Conservation (phyloP, 2,113 vertebrate species). For the Porphyrio hochstetteri region DNA sequence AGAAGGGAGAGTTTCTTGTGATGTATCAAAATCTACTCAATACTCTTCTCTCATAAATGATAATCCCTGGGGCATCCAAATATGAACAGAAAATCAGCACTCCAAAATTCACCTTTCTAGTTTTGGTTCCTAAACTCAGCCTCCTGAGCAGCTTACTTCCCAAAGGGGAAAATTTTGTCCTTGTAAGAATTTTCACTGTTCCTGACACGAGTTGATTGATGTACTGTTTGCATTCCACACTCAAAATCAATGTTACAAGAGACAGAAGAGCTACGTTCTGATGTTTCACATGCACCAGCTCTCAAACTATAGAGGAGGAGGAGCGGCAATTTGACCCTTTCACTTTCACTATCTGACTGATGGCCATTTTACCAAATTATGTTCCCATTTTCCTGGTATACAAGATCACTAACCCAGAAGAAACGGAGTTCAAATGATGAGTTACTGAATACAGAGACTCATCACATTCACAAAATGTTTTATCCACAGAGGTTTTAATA, state of each 20-base stretch:
- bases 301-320: not conserved
- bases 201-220: slow-evolving; percentile 15
- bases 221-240: not conserved
- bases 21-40: not conserved
- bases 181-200: not conserved
- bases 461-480: slow-evolving; percentile 37
- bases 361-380: slow-evolving; percentile 4
- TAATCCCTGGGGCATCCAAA: not conserved
- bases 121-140: not conserved
- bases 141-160: not conserved
- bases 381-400: slow-evolving; percentile 56
- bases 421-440: slow-evolving; percentile 57
- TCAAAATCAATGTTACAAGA: slow-evolving; percentile 17
- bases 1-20: not conserved
- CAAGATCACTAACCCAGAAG: slow-evolving; percentile 51
- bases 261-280: slow-evolving; percentile 10
- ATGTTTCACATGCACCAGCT: not conserved
- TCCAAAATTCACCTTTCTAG: not conserved
- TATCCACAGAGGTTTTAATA: not conserved
- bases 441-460: slow-evolving; percentile 27
- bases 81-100: not conserved
- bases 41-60: not conserved
- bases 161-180: not conserved
- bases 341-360: slow-evolving; percentile 55
- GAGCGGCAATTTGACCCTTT: slow-evolving; percentile 61